Base-by-base conservation (phyloP, 1,140 invertebrate genomes). In the Calosoma granatense region DNA sequence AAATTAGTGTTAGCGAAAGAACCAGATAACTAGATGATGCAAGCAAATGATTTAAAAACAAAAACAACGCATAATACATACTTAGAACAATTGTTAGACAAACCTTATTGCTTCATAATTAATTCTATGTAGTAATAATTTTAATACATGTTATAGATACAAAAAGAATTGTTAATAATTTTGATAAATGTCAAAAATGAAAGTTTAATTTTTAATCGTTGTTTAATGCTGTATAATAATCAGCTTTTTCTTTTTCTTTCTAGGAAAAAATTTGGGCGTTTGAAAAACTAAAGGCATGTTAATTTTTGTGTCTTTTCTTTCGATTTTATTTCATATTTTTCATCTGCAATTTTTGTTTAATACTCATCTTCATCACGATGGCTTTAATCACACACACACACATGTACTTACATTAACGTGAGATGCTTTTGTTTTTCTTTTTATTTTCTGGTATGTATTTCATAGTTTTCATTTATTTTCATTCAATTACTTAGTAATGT, bases 211-310 rank as follows among this genome's bases (percentile, higher is more conserved):
- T 36, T 36, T 36, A 6, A 36, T 36, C 26, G n/a, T 36, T 36
- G 6, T 36, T n/a, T 9, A 47, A 11, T 17, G 41, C 15, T 47
- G 41, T 47, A 47, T 47, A 47, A 47, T 56, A 52, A 12, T 54
- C 56, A 65, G 57, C 54, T 66, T 62, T 67, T 68, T 63, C 64
- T 70, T 71, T 75, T 73, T 66, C 65, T 68, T 78, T 80, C 68
- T 79, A 82, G 79, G 79, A 72, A 65, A 72, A 73, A 70, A 75
- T 81, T 69, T 73, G 68, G 73, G 73, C 75, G 69, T 72, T 80
- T 75, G 78, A 80, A 74, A 76, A 72, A 71, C 69, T 73, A 68
- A 82, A 82, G 79, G 80, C 78, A 82, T 76, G 80, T 82, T 70
- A 70, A 68, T 64, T 64, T 67, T 69, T 70, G 63, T 63, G 64